Conservation (phyloP, 2,113 vertebrate genomes). For the Centropristis striata region DNA sequence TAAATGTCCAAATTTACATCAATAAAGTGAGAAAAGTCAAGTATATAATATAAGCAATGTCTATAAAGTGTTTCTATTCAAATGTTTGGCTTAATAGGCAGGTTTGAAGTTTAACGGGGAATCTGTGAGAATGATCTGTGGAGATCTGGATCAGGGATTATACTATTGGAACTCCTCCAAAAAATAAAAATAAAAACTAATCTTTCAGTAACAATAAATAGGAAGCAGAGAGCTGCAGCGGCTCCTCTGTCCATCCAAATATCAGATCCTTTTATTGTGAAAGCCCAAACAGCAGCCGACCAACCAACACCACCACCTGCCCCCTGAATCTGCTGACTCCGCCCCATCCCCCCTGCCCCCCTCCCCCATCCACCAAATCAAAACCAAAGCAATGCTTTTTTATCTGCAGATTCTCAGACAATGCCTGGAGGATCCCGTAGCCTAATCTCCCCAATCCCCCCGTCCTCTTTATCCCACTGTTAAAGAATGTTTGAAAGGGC, state of each 20-base stretch:
- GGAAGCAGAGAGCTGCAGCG: conserved; percentile 8
- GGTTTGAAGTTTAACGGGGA: too few species aligned
- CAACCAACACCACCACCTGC: conserved; percentile 53
- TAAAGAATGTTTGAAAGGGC: conserved; percentile 96
- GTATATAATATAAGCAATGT: too few species aligned
- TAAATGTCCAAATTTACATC: too few species aligned
- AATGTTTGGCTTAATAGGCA: too few species aligned
- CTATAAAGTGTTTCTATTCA: too few species aligned
- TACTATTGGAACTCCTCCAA: neutral
- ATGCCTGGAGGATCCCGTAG: conserved; percentile 93
- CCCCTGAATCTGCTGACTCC: conserved; percentile 47
- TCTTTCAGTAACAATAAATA: neutral
- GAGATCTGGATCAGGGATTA: neutral
- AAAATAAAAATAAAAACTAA: neutral
- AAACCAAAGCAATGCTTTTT: conserved; percentile 79
- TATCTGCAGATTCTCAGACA: conserved; percentile 96
- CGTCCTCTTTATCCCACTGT: conserved; percentile 92
- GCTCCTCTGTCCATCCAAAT: conserved; percentile 13
- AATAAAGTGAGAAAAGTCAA: too few species aligned
- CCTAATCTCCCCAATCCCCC: conserved; percentile 91
- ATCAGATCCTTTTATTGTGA: conserved; percentile 51
- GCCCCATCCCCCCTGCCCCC: conserved; percentile 40
- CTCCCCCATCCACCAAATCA: conserved; percentile 57
- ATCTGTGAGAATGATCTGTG: neutral
- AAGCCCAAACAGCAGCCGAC: conserved; percentile 20